Conservation (phyloP, 2,113 vertebrate species). For the Rattus norvegicus region GRCr8 NC_086021.1:88537001-88537500, state of each 20-base stretch:
- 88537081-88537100: slow-evolving; percentile 78
- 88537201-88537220: slow-evolving; percentile 24
- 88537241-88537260: not conserved
- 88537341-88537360: slow-evolving; percentile 54
- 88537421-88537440: slow-evolving; percentile 58
- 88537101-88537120: slow-evolving; percentile 70
- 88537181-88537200: slow-evolving; percentile 49
- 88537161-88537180: slow-evolving; percentile 60
- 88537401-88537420: slow-evolving; percentile 39
- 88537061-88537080: slow-evolving; percentile 79
- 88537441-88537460: slow-evolving; percentile 52
- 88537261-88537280: slow-evolving; percentile 14
- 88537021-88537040: slow-evolving; percentile 68
- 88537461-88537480: slow-evolving; percentile 55
- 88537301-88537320: not conserved
- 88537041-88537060: slow-evolving; percentile 72
- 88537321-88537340: slow-evolving; percentile 52
- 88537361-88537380: slow-evolving; percentile 68
- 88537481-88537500: slow-evolving; percentile 56
- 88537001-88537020: slow-evolving; percentile 86
- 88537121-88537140: slow-evolving; percentile 70
- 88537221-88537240: not conserved
- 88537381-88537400: slow-evolving; percentile 30
- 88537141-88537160: not conserved
- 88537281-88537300: slow-evolving; percentile 28